Evolutionary conservation across 2,797 vertebrate species (phyloP).

Genomic region (Echiichthys vipera): DNA sequence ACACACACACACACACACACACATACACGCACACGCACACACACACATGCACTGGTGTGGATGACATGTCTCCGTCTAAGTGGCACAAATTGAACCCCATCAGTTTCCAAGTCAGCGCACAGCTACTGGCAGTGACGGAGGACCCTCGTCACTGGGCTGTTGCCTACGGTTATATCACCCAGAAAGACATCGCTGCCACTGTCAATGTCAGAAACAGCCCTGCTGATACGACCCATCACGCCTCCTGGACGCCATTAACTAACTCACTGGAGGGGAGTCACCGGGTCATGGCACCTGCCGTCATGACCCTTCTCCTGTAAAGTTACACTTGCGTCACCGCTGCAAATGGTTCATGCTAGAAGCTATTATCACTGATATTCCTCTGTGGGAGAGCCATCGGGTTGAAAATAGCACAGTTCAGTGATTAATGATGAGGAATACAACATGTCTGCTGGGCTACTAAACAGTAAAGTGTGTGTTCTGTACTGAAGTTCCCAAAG

Average conservation of each 20-base stretch:
- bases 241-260: constrained; percentile 55
- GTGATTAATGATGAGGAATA: constrained; percentile 45
- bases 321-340: constrained; percentile 61
- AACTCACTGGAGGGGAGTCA: constrained; percentile 57
- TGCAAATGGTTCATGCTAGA: constrained; percentile 36
- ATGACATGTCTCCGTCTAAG: constrained; percentile 55
- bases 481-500: background rate
- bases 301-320: constrained; percentile 49
- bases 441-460: background rate
- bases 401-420: constrained; percentile 54
- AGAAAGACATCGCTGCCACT: constrained; percentile 29
- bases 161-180: constrained; percentile 54
- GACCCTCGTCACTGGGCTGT: constrained; percentile 50
- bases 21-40: background rate
- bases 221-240: constrained; percentile 39
- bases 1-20: constrained; percentile 10
- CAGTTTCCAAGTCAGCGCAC: constrained; percentile 38
- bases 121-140: constrained; percentile 47
- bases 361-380: constrained; percentile 34
- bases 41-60: constrained; percentile 41
- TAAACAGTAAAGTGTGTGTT: constrained; percentile 8
- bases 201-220: constrained; percentile 46
- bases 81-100: constrained; percentile 47
- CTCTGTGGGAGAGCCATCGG: constrained; percentile 55
- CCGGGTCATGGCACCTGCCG: constrained; percentile 52